Base-by-base conservation (phyloP, 2,113 vertebrate genomes). In the Dolichotis patagonum region DNA sequence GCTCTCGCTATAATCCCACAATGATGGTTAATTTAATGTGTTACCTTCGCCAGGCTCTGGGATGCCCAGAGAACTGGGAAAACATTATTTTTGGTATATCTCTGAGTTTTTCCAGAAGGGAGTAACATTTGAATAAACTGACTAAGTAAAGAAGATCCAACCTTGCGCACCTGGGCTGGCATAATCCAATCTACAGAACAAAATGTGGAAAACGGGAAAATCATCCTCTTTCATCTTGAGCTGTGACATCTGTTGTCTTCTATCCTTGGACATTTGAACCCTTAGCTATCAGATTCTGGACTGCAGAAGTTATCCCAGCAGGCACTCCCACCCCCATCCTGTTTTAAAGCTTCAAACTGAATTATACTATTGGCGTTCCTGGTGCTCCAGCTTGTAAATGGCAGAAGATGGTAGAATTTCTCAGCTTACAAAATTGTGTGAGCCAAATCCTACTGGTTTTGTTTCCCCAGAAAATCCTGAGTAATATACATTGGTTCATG, bases 311-410 rank as follows among this genome's bases (percentile, higher is more conserved):
- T 38, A 69, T 13, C 19, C 3, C 19, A 58, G 12, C 1, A 20
- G 43, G 10, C 3, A 4, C 2, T 11, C 19, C 41, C 12, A 69
- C 3, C 17, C 16, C 38, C 1, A 52, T 8, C 6, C 43, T 1
- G 30, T 41, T 71, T 54, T 60, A 49, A 80, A 69, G 19, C 17
- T 35, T 91, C 41, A 78, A 78, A 20, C 8, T 46, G 24, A 85
- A 85, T 17, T 32, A 46, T 1, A 52, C 26, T 19, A 41, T 28
- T 46, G 3, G 35, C n/a, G 46, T 90, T 85, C 26, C 30, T 52
- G 13, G 54, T 86, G 35, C 14, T 63, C 10, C 17, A 32, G 46
- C 28, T 84, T 26, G 11, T 22, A 84, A 19, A 67, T 56, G 41
- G 28, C 32, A 49, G 46, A 62, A 49, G 35, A 69, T 9, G 19